Percentiles rank a stretch among this genome's conserved stretches.
Conservation (phyloP, 2,113 vertebrate species). For the Ammodytes dubius region DNA sequence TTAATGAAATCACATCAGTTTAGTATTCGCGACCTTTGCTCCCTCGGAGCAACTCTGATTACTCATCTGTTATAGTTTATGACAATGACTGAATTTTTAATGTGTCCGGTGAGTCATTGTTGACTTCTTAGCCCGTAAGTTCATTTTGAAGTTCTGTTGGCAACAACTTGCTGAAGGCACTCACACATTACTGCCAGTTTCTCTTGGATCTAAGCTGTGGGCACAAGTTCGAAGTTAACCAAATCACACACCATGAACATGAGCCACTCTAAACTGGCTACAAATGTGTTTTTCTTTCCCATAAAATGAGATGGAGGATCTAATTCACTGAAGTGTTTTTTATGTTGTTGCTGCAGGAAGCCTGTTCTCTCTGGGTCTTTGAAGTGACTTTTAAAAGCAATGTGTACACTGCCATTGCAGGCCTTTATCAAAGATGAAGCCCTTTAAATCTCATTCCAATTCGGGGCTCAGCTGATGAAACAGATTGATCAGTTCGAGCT, state of each 20-base stretch:
- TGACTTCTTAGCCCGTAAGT: constrained; percentile 2
- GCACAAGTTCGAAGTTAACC: constrained; percentile 5
- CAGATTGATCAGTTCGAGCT: constrained; percentile 17
- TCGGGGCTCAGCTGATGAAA: constrained; percentile 44
- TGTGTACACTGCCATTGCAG: constrained; percentile 18
- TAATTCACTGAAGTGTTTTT: constrained; percentile 46
- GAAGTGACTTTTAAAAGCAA: constrained; percentile 42
- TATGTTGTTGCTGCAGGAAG: constrained; percentile 7
- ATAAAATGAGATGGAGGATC: constrained; percentile 17
- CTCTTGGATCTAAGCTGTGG: background rate
- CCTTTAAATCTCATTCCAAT: constrained; percentile 5
- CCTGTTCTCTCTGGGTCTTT: constrained; percentile 19
- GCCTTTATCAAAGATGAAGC: constrained; percentile 27
- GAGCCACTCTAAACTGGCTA: constrained; percentile 3
- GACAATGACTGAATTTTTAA: constrained; percentile 10
- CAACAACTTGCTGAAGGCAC: background rate
- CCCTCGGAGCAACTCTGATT: background rate
- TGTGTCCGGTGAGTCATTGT: constrained; percentile 5
- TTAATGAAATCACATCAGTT: background rate
- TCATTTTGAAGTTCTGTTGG: background rate
- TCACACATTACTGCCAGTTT: background rate
- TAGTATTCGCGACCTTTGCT: background rate
- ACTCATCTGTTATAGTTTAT: constrained; percentile 7
- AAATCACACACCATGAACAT: constrained; percentile 21
- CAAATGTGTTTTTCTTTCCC: constrained; percentile 5